Evolutionary conservation across 35 echinoderm and acorn worm species (phyloP).

Genomic region (Hemicentrotus pulcherrimus): DNA sequence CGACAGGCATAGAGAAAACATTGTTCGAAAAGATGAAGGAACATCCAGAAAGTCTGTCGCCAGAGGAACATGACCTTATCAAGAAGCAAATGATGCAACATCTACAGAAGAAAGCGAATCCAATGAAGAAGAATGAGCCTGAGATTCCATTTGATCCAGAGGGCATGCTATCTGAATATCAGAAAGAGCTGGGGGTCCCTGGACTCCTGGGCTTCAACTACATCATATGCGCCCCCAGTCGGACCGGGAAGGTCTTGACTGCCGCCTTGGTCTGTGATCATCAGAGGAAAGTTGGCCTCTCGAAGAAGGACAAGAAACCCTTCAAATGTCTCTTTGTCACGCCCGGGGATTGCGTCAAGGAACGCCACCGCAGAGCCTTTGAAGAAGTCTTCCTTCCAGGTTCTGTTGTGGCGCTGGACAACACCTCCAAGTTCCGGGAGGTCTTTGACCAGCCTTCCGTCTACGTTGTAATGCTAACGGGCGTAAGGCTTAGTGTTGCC

Average conservation of each 20-base stretch:
- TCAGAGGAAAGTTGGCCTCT: not conserved
- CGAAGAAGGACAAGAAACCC: not conserved
- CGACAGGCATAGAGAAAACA: slow-evolving; percentile 24
- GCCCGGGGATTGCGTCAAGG: not conserved
- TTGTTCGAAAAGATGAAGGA: slow-evolving; percentile 30
- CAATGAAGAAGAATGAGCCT: slow-evolving; percentile 12
- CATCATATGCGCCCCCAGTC: slow-evolving; percentile 19
- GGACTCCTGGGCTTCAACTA: slow-evolving; percentile 47
- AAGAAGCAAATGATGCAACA: slow-evolving; percentile 34
- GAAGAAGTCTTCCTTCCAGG: not conserved
- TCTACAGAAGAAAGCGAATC: slow-evolving; percentile 1
- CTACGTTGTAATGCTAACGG: not conserved
- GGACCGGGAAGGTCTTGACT: slow-evolving; percentile 26
- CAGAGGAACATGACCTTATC: not conserved
- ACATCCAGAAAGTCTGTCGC: not conserved
- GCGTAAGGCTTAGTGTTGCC: not conserved
- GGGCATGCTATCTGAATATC: slow-evolving; percentile 1
- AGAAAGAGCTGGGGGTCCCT: slow-evolving; percentile 4
- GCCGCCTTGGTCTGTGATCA: slow-evolving; percentile 23
- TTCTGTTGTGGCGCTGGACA: not conserved
- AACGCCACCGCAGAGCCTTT: slow-evolving; percentile 25
- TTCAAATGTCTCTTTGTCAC: slow-evolving; percentile 26
- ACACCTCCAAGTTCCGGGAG: not conserved
- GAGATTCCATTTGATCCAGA: slow-evolving; percentile 20
- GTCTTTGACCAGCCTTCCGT: slow-evolving; percentile 34